phyloP scores from a whole-genome alignment of 2,113 vertebrate genomes.

The Onychostoma macrolepis region DNA sequence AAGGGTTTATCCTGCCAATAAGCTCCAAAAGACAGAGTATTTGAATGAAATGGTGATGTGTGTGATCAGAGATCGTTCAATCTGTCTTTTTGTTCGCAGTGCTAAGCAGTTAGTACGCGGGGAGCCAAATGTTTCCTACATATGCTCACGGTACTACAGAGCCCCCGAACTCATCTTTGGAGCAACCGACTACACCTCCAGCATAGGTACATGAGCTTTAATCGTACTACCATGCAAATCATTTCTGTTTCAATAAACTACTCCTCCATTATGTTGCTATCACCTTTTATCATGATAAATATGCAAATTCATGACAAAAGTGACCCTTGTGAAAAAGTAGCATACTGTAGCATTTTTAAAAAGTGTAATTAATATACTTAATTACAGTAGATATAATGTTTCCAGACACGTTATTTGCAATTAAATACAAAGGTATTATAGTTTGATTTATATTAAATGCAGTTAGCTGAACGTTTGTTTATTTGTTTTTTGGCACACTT shows the following conservation, averaged over 20 bases:
- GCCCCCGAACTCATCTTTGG: constrained; percentile 99
- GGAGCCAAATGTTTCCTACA: constrained; percentile 98
- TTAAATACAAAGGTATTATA: neutral
- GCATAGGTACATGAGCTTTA: constrained; percentile 85
- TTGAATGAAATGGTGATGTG: neutral
- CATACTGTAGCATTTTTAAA: neutral
- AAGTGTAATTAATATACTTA: neutral
- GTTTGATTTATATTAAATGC: neutral
- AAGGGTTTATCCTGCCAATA: neutral
- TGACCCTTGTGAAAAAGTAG: neutral
- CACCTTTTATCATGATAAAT: neutral
- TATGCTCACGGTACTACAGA: constrained; percentile 99
- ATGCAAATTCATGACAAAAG: neutral
- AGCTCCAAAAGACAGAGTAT: neutral
- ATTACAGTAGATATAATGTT: neutral
- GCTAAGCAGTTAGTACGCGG: constrained; percentile 99
- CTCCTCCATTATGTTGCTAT: neutral
- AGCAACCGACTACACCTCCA: constrained; percentile 99
- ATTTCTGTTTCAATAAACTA: constrained; percentile 5
- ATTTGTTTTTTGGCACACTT: neutral
- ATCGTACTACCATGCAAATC: neutral
- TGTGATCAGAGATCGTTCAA: neutral
- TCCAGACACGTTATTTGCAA: neutral
- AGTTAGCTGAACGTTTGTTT: neutral
- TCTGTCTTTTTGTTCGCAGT: constrained; percentile 72